Base-by-base conservation (phyloP, 1,140 invertebrate genomes). In the Hylaeus volcanicus region DNA sequence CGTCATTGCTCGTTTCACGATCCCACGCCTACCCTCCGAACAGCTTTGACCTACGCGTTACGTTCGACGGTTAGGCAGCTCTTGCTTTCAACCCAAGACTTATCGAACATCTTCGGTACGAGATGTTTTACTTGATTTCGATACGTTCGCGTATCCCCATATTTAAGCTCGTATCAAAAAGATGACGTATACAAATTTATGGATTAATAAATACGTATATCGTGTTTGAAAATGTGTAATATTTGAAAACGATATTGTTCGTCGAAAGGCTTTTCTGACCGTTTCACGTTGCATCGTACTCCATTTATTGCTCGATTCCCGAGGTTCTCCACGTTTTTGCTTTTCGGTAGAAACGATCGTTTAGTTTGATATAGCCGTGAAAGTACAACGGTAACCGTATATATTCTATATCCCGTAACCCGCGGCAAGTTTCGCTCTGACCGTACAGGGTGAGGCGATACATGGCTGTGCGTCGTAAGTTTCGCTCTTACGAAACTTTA, bases 1-100 rank as follows among this genome's bases (percentile, higher is more conserved):
- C 68, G 80, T 79, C 74, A 56, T 73, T 63, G 58, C 43, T 55
- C 65, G 71, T 63, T 74, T 68, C 53, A 39, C 58, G 45, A 9
- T 58, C 11, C 5, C 55, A 26, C 15, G 39, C 55, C 39, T 12
- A 11, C 15, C 55, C 39, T 12, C 2, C 14, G 9, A 4, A n/a
- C 2, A 39, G 9, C 26, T 72, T 65, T 26, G 1, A 26, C 39
- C 39, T 11, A 1, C 26, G 3, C 4, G 68, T 15, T 70, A 12
- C 63, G 11, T 58, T 51, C 68, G 75, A 77, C 8, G 37, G 8
- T 26, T 26, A 26, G 26, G 26, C 26, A 26, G 26, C 26, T 26
- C 26, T 26, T 26, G 26, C 26, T 26, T 26, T 26, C 26, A 26
- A 26, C 26, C 26, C 26, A 26, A 26, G 26, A 26, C 26, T 26